These are phyloP conservation scores for Urechis unicinctus DNA, from an alignment of 2,888 invertebrate species.

Conservation along the genomic window DNA sequence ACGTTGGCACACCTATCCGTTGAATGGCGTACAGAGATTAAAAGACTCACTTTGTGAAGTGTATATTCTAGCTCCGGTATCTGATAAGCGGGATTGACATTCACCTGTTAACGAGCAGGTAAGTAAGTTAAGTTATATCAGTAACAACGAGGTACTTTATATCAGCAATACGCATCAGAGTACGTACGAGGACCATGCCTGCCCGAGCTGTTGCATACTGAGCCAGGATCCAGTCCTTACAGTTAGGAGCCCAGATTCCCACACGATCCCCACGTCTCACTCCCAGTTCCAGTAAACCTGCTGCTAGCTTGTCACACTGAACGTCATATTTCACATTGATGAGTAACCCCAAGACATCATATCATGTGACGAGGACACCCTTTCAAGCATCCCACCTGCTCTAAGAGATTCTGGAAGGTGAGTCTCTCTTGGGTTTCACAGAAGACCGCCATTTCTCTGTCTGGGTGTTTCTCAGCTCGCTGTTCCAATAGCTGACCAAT, in stretches of 20 bases:
- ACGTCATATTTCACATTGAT: neutral
- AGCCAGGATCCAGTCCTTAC: slow-evolving; percentile 74
- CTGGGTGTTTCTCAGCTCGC: too few relatives aligned
- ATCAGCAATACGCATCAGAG: too few relatives aligned
- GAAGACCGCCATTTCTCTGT: slow-evolving; percentile 40
- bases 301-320: too few relatives aligned
- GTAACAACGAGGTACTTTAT: too few relatives aligned
- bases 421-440: slow-evolving; percentile 24
- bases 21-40: too few relatives aligned
- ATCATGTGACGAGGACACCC: neutral
- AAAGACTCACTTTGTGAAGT: slow-evolving; percentile 65
- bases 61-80: slow-evolving; percentile 66
- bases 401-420: slow-evolving; percentile 36
- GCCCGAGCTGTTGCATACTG: too few relatives aligned
- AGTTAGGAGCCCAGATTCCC: slow-evolving; percentile 76
- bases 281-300: slow-evolving; percentile 66
- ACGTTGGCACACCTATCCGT: too few relatives aligned
- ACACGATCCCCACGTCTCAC: too few relatives aligned
- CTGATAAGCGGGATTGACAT: too few relatives aligned
- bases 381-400: slow-evolving; percentile 28
- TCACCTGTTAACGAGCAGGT: too few relatives aligned
- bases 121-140: too few relatives aligned
- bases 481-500: slow-evolving; percentile 41
- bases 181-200: too few relatives aligned
- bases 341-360: neutral